Base-by-base conservation (phyloP, 2,888 invertebrate species). In the Lordiphosa andalusiaca region DNA sequence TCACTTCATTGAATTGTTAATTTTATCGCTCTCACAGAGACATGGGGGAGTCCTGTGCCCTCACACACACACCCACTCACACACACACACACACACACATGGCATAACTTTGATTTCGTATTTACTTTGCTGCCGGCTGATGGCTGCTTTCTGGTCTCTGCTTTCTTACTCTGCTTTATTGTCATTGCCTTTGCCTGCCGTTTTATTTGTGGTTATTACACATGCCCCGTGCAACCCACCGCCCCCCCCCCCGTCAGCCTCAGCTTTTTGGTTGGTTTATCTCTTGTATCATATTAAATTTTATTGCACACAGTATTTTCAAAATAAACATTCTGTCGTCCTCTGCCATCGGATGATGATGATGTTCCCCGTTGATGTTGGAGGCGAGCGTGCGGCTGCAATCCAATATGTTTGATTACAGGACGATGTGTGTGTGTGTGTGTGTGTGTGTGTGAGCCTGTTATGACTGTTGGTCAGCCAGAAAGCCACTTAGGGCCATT, bases 1-100 rank as follows among this genome's bases (percentile, higher is more conserved):
- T 78, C 81, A 83, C 73, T 78, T 78, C 78, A 78, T 81, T 78
- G 84, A 78, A 78, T 78, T 78, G 82, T 78, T 78, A 84, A 84
- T 84, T 78, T 78, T 81, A 78, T 84, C 64, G 77, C 60, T 49
- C 21, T 33, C 48, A 19, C n/a, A 37, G 36, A 36, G 19, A 38
- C 38, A 16, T n/a, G n/a, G 9, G 30, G 42, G 13, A 30, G 16
- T 7, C 4, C 9, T 39, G 16, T 6, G 25, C 12, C 13, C 16
- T 38, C n/a, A 36, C 6, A n/a, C n/a, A n/a, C n/a, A n/a, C n/a
- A n/a, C 37, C 6, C 9, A n/a, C n/a, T n/a, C n/a, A n/a, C n/a
- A n/a, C n/a, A n/a, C n/a, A n/a, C 4, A 35, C 21, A 37, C 13
- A 36, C 6, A 40, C 19, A 39, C 10, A 12, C 16, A 35, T 38